These are phyloP conservation scores for Steromphala cineraria DNA, from an alignment of 2,888 invertebrate species.

Conservation along the genomic window DNA sequence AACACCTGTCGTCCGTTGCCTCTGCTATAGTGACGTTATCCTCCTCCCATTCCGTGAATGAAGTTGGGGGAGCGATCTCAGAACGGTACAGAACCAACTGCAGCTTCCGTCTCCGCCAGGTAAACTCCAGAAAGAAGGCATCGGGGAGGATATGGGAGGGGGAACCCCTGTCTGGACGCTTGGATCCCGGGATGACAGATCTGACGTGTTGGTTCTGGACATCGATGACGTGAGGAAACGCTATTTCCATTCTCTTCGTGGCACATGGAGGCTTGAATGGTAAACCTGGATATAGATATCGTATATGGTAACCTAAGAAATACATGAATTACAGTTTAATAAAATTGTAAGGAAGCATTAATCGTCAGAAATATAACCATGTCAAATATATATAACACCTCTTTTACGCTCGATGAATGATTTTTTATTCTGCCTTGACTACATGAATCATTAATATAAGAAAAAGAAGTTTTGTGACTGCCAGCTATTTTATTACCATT, in stretches of 20 bases:
- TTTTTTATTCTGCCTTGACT: too few species aligned
- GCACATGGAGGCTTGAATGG: constrained; percentile 32
- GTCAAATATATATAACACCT: too few species aligned
- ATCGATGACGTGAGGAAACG: constrained; percentile 27
- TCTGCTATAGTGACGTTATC: constrained; percentile 48
- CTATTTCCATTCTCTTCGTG: constrained; percentile 29
- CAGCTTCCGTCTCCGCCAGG: constrained; percentile 32
- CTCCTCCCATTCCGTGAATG: constrained; percentile 44
- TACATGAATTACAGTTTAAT: too few species aligned
- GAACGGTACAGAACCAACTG: constrained; percentile 29
- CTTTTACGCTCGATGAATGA: too few species aligned
- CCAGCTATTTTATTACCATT: too few species aligned
- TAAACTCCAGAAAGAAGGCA: constrained; percentile 26
- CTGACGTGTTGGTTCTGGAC: neutral
- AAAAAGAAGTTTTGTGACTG: too few species aligned
- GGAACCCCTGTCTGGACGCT: neutral
- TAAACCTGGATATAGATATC: constrained; percentile 19
- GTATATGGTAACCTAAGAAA: too few species aligned
- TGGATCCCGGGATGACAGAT: neutral
- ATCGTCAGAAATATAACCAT: too few species aligned
- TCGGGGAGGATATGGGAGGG: neutral
- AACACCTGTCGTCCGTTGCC: constrained; percentile 72
- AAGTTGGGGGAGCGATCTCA: constrained; percentile 33
- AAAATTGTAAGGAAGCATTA: too few species aligned
- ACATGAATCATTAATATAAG: too few species aligned